Evolutionary conservation across 2,113 vertebrate genomes (phyloP).

Genomic region (Tachuris rubrigastra): DNA sequence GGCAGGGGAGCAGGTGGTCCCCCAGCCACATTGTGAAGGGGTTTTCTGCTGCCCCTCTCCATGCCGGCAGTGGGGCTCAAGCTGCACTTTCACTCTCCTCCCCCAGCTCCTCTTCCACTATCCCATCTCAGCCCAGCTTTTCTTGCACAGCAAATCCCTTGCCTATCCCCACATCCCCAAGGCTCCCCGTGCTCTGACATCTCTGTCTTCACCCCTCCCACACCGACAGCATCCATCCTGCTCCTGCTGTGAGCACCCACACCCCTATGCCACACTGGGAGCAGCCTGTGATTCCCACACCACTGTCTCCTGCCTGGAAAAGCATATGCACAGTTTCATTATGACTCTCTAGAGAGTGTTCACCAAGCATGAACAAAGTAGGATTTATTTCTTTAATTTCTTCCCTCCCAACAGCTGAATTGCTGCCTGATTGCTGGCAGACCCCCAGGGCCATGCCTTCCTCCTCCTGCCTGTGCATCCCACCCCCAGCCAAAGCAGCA

Average conservation of each 20-base stretch:
- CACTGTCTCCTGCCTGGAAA: neutral
- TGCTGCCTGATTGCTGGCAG: neutral
- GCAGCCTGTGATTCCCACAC: neutral
- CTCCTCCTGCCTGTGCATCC: neutral
- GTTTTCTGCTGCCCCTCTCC: neutral
- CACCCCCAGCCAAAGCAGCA: neutral
- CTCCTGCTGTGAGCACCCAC: neutral
- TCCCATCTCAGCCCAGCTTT: neutral
- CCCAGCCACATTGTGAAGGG: neutral
- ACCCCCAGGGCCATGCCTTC: neutral
- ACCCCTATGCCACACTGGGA: neutral
- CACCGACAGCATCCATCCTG: neutral
- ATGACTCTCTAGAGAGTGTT: neutral
- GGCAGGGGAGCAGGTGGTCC: neutral
- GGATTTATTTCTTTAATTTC: conserved; percentile 50
- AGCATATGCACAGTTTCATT: neutral
- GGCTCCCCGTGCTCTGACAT: neutral
- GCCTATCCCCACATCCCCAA: neutral
- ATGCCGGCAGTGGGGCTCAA: neutral
- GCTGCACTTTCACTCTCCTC: neutral
- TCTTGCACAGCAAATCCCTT: neutral
- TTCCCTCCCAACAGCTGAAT: neutral
- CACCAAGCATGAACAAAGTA: neutral
- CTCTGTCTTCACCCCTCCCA: neutral
- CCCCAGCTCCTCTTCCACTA: neutral